Evolutionary conservation across 2,888 invertebrate species (phyloP), one percentile per base, ranked within the genome.

Genomic region (Gnatocerus cornutus): DNA sequence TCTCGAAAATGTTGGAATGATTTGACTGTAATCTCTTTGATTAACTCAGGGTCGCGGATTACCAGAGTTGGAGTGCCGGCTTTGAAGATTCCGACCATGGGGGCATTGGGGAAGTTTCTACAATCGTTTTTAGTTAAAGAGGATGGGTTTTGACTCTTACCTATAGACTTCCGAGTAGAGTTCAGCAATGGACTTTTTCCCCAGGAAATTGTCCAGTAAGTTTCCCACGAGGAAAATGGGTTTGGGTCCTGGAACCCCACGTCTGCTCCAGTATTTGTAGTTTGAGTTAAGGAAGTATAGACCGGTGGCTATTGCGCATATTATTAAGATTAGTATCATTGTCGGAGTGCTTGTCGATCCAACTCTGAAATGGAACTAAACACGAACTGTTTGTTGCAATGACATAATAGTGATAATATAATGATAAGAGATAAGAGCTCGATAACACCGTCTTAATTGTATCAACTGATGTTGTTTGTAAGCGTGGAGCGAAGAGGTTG

Each of bases 71-170:
- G 85, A 27, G 74, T 70, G 4, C 72, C 59, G 1, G 79, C 68
- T 72, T 79, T 81, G 72, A 80, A 85, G 10, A 81, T 77, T 3
- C 86, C 86, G n/a, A 84, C 80, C 37, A 83, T 81, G 4, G 80
- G 78, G 12, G 76, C 73, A 9, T 79, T 75, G 13, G 79, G 73
- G 66, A 80, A 82, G 52, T 81, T 69, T 6, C 84, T 61, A 8
- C 29, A 33, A 52, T 3, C 14, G 7, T 9, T 14, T 14, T 14
- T 16, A 46, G 3, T 46, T 13, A 7, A 13, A 6, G n/a, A 6
- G 33, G 6, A 6, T 6, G 33, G 7, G 1, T 33, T 2, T 9
- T 33, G 33, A 6, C 2, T 1, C 69, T 56, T 71, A 76, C 76
- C 71, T 71, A 30, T 75, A 76, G 14, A 71, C 30, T 10, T 75